Percentiles rank a stretch among this genome's conserved stretches.
Conservation (phyloP, 2,888 invertebrate genomes). For the Cephus pygmeus region DNA sequence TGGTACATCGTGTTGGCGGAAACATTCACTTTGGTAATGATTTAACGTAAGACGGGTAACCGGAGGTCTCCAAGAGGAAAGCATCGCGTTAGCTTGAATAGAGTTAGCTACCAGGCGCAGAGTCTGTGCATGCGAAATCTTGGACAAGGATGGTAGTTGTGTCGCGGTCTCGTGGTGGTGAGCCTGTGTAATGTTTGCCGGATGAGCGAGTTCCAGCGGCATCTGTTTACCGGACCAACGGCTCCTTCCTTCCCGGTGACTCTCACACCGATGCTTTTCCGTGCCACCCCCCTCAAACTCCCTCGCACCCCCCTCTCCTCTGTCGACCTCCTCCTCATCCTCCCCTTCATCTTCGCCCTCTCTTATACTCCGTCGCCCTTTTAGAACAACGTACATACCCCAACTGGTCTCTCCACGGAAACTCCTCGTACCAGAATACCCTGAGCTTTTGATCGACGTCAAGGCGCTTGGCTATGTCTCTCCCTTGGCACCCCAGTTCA, state of each 20-base stretch:
- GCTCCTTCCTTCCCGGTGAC: slow-evolving; percentile 36
- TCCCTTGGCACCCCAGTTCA: background rate
- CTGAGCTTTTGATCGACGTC: slow-evolving; percentile 16
- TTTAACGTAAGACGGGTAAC: slow-evolving; percentile 39
- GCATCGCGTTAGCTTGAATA: slow-evolving; percentile 30
- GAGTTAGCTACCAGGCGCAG: slow-evolving; percentile 37
- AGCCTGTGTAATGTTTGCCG: slow-evolving; percentile 54
- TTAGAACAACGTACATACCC: background rate
- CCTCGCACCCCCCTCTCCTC: background rate
- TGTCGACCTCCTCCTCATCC: slow-evolving; percentile 10
- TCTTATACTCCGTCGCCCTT: background rate
- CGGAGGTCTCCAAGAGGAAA: slow-evolving; percentile 42
- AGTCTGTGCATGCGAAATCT: slow-evolving; percentile 37
- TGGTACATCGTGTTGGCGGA: slow-evolving; percentile 19
- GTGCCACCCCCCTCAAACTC: background rate
- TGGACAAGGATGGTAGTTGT: slow-evolving; percentile 34
- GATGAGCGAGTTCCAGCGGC: slow-evolving; percentile 51
- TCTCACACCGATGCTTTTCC: slow-evolving; percentile 20
- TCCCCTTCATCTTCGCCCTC: slow-evolving; percentile 14
- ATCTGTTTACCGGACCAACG: slow-evolving; percentile 55
- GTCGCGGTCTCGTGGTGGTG: slow-evolving; percentile 38
- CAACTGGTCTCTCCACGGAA: slow-evolving; percentile 14
- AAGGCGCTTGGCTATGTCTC: background rate
- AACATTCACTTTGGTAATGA: slow-evolving; percentile 41
- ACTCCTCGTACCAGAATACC: slow-evolving; percentile 14